Evolutionary conservation across 1,140 invertebrate genomes (phyloP).

Genomic region (Drepana arcuata): DNA sequence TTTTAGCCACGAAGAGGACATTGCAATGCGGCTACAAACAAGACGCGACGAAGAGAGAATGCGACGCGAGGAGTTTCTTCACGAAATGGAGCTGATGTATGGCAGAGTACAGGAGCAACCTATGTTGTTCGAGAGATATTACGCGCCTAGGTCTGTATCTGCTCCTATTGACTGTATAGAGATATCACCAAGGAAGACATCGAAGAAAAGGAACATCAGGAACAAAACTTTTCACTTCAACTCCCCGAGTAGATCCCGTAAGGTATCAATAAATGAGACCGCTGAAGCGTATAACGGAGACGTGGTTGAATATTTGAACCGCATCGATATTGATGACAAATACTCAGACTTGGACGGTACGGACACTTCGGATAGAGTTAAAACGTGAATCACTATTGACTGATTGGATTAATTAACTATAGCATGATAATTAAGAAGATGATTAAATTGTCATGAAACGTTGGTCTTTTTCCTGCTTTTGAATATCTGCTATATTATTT

Average conservation of each 20-base stretch:
- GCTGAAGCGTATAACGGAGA: constrained; percentile 69
- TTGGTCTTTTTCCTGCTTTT: too few species aligned
- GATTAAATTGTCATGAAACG: too few species aligned
- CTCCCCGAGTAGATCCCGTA: constrained; percentile 30
- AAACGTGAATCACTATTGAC: too few species aligned
- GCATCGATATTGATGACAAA: constrained; percentile 45
- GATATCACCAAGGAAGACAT: constrained; percentile 38
- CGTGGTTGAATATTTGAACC: constrained; percentile 50
- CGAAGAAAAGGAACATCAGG: constrained; percentile 26
- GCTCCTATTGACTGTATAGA: constrained; percentile 20
- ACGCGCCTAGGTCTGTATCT: constrained; percentile 69
- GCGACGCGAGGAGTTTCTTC: constrained; percentile 76
- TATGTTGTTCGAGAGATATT: constrained; percentile 79
- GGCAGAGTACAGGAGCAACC: constrained; percentile 79
- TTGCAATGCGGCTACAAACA: constrained; percentile 76
- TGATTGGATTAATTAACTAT: too few species aligned
- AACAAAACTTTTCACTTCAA: constrained; percentile 37
- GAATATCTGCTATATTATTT: too few species aligned
- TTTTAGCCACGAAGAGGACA: constrained; percentile 77
- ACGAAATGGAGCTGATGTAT: constrained; percentile 81
- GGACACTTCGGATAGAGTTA: constrained; percentile 25
- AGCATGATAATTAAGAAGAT: too few species aligned
- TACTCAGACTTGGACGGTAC: constrained; percentile 33
- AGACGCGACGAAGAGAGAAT: constrained; percentile 77
- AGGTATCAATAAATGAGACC: constrained; percentile 73